These are phyloP conservation scores for Paguma larvata DNA, from an alignment of 2,797 vertebrate species.

Conservation along the genomic window DNA sequence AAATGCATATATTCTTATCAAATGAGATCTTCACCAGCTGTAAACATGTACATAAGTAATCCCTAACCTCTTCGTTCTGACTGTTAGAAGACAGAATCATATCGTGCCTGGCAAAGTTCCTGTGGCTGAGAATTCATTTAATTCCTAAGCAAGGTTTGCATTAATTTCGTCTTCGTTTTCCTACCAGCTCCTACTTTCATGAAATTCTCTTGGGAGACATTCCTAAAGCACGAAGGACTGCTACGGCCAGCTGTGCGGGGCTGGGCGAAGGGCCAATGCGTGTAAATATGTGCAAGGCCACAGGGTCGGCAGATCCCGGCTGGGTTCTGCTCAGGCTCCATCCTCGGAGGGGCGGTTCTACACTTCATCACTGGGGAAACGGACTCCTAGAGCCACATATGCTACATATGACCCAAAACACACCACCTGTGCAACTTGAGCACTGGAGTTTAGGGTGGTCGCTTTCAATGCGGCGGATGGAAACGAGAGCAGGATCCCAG, in stretches of 20 bases:
- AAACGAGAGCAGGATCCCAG: slow-evolving; percentile 53
- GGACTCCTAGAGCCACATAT: slow-evolving; percentile 70
- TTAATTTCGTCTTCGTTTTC: slow-evolving; percentile 87
- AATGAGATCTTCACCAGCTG: slow-evolving; percentile 78
- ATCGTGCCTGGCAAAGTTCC: slow-evolving; percentile 79
- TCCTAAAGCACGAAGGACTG: slow-evolving; percentile 81
- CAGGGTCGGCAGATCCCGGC: slow-evolving; percentile 83
- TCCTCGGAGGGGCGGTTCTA: slow-evolving; percentile 82
- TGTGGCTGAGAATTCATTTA: slow-evolving; percentile 84
- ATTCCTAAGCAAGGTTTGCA: slow-evolving; percentile 83
- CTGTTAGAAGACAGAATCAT: slow-evolving; percentile 76
- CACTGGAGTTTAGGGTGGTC: slow-evolving; percentile 79
- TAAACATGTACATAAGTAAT: slow-evolving; percentile 72
- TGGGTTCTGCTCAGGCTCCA: slow-evolving; percentile 83
- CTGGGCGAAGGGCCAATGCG: slow-evolving; percentile 84
- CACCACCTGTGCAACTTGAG: slow-evolving; percentile 65
- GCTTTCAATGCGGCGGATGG: slow-evolving; percentile 81
- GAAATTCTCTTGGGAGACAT: slow-evolving; percentile 83
- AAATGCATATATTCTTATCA: slow-evolving; percentile 74
- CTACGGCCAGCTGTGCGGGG: slow-evolving; percentile 87
- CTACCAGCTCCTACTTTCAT: slow-evolving; percentile 84
- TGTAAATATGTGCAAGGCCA: slow-evolving; percentile 83
- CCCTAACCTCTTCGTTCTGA: slow-evolving; percentile 69
- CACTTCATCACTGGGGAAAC: slow-evolving; percentile 86
- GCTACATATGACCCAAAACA: slow-evolving; percentile 79